A percentile compares a stretch with the other conserved stretches of the same genome.
Evolutionary conservation across 2,113 vertebrate genomes (phyloP).

Genomic region (Poecilia latipinna): DNA sequence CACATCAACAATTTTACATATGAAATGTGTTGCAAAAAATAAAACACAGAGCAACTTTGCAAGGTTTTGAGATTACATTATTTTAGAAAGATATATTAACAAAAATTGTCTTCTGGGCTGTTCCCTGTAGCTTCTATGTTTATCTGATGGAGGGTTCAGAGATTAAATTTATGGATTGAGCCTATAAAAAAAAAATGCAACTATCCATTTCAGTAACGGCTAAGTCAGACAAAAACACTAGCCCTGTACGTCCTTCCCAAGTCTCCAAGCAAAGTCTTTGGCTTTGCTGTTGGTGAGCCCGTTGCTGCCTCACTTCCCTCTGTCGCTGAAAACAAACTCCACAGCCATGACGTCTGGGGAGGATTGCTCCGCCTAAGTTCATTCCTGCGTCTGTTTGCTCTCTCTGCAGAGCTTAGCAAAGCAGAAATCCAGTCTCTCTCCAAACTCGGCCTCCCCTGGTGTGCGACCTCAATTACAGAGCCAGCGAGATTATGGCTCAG

Average conservation of each 20-base stretch:
- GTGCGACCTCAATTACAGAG: slow-evolving; percentile 79
- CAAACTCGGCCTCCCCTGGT: slow-evolving; percentile 65
- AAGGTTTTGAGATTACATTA: not conserved
- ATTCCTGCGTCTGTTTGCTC: slow-evolving; percentile 54
- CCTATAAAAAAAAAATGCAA: not conserved
- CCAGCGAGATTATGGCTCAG: slow-evolving; percentile 74
- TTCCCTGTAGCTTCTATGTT: no score
- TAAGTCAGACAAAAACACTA: slow-evolving; percentile 1
- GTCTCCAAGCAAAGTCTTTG: not conserved
- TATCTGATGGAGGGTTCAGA: not conserved
- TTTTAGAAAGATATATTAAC: not conserved
- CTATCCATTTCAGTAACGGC: not conserved
- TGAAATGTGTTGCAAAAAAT: not conserved
- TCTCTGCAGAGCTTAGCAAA: slow-evolving; percentile 54
- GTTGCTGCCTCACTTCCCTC: slow-evolving; percentile 19
- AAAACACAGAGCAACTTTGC: not conserved
- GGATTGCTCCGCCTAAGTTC: slow-evolving; percentile 44
- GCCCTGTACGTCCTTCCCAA: slow-evolving; percentile 5
- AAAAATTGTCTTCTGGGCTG: not conserved
- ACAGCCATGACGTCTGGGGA: slow-evolving; percentile 26
- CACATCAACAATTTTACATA: no score
- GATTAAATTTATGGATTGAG: no score
- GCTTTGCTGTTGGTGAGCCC: slow-evolving; percentile 24
- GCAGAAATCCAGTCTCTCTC: slow-evolving; percentile 55
- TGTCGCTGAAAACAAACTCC: slow-evolving; percentile 45